Percentiles rank a stretch among this genome's conserved stretches.
These are phyloP conservation scores for Terebella lapidaria DNA, from an alignment of 2,888 invertebrate genomes.

Conservation along the genomic window DNA sequence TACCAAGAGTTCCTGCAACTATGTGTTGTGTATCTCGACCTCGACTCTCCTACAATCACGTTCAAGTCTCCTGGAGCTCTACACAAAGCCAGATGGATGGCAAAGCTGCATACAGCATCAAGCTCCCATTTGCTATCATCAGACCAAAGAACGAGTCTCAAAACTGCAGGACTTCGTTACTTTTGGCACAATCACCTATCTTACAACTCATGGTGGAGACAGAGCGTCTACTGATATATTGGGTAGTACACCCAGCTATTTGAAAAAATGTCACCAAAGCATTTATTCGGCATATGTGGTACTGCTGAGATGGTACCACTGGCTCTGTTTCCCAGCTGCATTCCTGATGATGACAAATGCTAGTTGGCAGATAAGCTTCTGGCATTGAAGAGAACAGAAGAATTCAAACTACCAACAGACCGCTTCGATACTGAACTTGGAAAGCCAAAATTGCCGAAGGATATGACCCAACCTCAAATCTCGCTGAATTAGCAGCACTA, in stretches of 20 bases:
- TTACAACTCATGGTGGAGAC: neutral
- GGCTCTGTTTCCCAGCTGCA: neutral
- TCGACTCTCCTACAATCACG: neutral
- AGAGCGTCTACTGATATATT: neutral
- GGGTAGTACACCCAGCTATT: neutral
- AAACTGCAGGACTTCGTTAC: neutral
- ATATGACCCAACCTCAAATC: neutral
- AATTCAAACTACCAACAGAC: too few relatives aligned
- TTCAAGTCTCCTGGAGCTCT: neutral
- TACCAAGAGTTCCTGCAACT: neutral
- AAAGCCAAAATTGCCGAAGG: neutral
- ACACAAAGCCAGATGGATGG: neutral
- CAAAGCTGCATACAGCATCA: too few relatives aligned
- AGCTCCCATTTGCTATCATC: too few relatives aligned
- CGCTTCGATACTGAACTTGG: neutral
- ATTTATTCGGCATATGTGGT: neutral
- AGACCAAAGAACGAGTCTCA: too few relatives aligned
- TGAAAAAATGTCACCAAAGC: neutral
- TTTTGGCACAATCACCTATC: too few relatives aligned
- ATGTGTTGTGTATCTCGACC: neutral
- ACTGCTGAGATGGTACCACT: neutral
- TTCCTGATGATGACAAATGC: neutral
- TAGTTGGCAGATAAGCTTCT: neutral
- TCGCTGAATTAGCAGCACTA: neutral
- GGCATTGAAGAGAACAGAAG: too few relatives aligned